phyloP scores from a whole-genome alignment of 2,113 vertebrate species.

The Dendropsophus ebraccatus region DNA sequence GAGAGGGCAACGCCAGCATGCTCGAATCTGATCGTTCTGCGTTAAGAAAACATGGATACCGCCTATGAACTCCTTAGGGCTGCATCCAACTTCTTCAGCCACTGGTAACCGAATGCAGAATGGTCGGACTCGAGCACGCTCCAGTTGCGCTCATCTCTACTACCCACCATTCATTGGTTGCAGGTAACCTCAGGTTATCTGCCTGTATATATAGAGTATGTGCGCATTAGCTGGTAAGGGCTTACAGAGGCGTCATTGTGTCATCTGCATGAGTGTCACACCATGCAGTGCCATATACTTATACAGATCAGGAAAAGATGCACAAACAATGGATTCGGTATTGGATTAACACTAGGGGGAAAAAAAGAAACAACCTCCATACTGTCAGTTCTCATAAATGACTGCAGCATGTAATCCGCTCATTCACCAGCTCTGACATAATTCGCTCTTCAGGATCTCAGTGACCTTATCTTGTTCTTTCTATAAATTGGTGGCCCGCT shows the following conservation, averaged over 20 bases:
- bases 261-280: conserved; percentile 1
- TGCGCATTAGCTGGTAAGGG: neutral
- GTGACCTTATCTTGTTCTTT: neutral
- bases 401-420: neutral
- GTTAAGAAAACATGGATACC: too few species aligned
- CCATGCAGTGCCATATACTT: neutral
- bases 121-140: too few species aligned
- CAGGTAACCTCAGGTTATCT: too few species aligned
- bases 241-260: neutral
- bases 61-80: too few species aligned
- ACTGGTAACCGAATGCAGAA: too few species aligned
- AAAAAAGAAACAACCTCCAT: neutral
- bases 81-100: too few species aligned
- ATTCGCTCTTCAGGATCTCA: neutral
- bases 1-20: too few species aligned
- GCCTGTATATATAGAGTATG: neutral
- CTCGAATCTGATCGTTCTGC: too few species aligned
- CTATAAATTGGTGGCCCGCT: neutral
- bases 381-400: neutral
- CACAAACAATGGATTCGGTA: neutral
- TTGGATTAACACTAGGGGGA: neutral
- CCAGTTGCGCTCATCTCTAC: too few species aligned
- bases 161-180: too few species aligned
- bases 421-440: neutral
- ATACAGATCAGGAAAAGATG: neutral